A percentile compares a stretch with the other conserved stretches of the same genome.
phyloP scores from a whole-genome alignment of 2,113 vertebrate species.

The Callipepla squamata region DNA sequence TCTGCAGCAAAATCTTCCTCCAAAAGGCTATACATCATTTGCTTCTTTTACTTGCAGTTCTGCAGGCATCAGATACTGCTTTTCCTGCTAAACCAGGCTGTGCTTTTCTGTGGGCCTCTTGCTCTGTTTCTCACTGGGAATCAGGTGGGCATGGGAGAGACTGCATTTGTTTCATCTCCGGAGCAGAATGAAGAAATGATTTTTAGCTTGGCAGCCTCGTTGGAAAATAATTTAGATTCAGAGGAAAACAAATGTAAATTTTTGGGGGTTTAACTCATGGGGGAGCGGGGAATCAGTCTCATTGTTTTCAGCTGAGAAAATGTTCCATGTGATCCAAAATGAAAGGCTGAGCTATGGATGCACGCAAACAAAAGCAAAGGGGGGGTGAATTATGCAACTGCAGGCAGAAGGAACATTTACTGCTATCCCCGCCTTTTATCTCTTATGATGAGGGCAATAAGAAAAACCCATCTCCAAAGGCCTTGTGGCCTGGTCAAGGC shows the following conservation, averaged over 20 bases:
- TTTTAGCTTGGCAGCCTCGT: slow-evolving; percentile 43
- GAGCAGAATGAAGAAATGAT: slow-evolving; percentile 12
- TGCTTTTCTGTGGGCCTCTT: not conserved
- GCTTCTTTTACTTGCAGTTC: not conserved
- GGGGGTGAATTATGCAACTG: not conserved
- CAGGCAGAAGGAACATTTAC: not conserved
- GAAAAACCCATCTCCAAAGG: not conserved
- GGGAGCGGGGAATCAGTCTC: slow-evolving; percentile 11
- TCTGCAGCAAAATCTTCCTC: not conserved
- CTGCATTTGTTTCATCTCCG: not conserved
- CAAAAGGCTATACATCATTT: not conserved
- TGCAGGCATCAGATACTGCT: not conserved
- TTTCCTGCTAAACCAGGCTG: not conserved
- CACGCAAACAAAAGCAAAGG: not conserved
- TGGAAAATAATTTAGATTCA: slow-evolving; percentile 49
- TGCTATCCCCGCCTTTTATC: not conserved
- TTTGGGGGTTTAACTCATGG: slow-evolving; percentile 43
- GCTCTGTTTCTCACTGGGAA: not conserved
- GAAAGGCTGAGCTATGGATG: slow-evolving; percentile 36
- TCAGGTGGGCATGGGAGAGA: not conserved
- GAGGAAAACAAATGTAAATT: slow-evolving; percentile 51
- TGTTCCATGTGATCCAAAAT: slow-evolving; percentile 51
- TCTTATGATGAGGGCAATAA: not conserved
- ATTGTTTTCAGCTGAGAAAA: slow-evolving; percentile 68
- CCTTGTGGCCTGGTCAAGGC: not conserved